Evolutionary conservation across 2,113 vertebrate genomes (phyloP), one percentile per base, ranked within the genome.

Genomic region (Phaethornis superciliosus): DNA sequence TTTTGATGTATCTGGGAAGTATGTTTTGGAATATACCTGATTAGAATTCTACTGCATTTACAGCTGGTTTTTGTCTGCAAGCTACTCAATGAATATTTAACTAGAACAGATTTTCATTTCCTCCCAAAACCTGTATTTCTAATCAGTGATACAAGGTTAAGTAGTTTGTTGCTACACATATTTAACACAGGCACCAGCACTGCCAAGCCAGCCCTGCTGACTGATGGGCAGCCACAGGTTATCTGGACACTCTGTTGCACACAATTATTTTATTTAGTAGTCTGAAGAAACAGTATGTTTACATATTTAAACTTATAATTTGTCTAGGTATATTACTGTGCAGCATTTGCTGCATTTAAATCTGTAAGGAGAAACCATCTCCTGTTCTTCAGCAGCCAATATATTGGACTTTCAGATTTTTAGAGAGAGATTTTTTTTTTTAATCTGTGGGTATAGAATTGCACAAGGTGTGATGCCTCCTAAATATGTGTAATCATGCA

Each of bases 1-100:
- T 88, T 99, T 98, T 72, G 97, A 98, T 64, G 23, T 96, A 64
- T 94, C 99, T 94, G 99, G 99, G 92, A 98, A 96, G 99, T 99
- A 98, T 7, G 98, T 97, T 64, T 84, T 17, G 76, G 63, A 76
- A 30, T 26, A 3, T 6, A 3, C 59, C 60, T 23, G 35, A 1
- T 19, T 15, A 26, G 28, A 19, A 2, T 15, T 40, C 40, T 51
- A 12, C 55, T 35, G 71, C 64, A 47, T 46, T 55, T 6, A 4
- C 54, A 23, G 52, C 17, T 2, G 1, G 5, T 17, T 54, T 54
- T 12, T 60, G 44, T 44, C 35, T n/a, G 49, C 58, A 44, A 78
- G 37, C 49, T 78, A 20, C 83, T 69, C 71, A 5, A 19, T 5
- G 81, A 76, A 1, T 10, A 10, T 24, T 67, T 37, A 59, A 1